Evolutionary conservation across 2,888 invertebrate species (phyloP).

Genomic region (Clepsis dumicolana): DNA sequence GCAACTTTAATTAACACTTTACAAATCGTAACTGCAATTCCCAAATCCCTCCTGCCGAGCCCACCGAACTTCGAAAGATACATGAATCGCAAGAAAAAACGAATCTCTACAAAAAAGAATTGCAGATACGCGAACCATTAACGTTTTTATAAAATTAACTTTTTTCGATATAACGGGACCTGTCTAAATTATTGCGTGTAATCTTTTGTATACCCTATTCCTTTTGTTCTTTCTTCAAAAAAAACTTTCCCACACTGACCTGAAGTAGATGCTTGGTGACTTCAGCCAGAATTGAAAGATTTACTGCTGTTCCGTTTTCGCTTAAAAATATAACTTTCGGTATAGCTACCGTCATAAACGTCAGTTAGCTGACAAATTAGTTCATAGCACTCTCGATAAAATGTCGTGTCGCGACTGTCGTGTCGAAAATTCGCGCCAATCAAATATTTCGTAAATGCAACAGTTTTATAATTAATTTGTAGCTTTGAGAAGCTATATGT

Average conservation of each 20-base stretch:
- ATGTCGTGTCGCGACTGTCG: too few species aligned
- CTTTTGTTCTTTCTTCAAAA: conserved; percentile 65
- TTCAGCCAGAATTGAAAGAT: conserved; percentile 48
- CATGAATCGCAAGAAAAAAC: conserved; percentile 65
- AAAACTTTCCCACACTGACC: conserved; percentile 74
- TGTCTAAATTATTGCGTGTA: conserved; percentile 79
- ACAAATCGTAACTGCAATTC: conserved; percentile 49
- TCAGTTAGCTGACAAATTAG: too few species aligned
- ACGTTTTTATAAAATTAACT: conserved; percentile 65
- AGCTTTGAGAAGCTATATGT: too few species aligned
- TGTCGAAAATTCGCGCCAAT: too few species aligned
- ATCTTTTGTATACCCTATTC: conserved; percentile 75
- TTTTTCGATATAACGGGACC: conserved; percentile 77
- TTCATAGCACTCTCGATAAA: too few species aligned
- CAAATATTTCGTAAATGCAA: too few species aligned
- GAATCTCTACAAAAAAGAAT: conserved; percentile 65
- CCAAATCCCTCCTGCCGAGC: conserved; percentile 72
- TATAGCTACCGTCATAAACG: too few species aligned
- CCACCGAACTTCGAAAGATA: conserved; percentile 70
- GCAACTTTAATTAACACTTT: conserved; percentile 30
- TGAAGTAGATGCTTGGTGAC: conserved; percentile 22
- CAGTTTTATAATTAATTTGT: too few species aligned
- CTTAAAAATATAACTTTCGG: too few species aligned
- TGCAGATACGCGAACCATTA: conserved; percentile 81
- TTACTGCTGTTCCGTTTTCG: conserved; percentile 48